phyloP scores from a whole-genome alignment of 2,113 vertebrate species.

The Excalfactoria chinensis region DNA sequence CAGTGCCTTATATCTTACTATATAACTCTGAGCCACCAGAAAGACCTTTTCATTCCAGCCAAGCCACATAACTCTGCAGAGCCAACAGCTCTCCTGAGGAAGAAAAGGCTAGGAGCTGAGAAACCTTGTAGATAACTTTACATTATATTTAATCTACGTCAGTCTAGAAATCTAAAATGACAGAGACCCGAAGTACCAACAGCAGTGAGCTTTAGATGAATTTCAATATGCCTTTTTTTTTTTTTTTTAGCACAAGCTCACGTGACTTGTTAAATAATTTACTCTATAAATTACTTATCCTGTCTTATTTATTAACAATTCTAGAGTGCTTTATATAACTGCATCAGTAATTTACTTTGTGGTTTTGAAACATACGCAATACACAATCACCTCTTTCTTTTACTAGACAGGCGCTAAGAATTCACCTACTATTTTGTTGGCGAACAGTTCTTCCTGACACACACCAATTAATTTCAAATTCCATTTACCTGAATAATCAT shows the following conservation, averaged over 20 bases:
- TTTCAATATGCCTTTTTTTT: not conserved
- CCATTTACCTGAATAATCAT: slow-evolving; percentile 47
- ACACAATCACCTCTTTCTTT: slow-evolving; percentile 43
- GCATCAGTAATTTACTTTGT: slow-evolving; percentile 67
- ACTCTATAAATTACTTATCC: slow-evolving; percentile 73
- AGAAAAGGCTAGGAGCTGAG: not conserved
- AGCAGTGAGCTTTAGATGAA: slow-evolving; percentile 9
- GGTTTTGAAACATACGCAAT: slow-evolving; percentile 62
- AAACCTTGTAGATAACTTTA: not conserved
- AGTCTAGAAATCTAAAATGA: not conserved
- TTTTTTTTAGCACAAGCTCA: slow-evolving; percentile 52
- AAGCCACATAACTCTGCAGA: slow-evolving; percentile 29
- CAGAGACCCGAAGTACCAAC: slow-evolving; percentile 33
- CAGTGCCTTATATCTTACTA: slow-evolving; percentile 28
- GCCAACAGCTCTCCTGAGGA: not conserved
- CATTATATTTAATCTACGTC: slow-evolving; percentile 3
- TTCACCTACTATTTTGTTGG: slow-evolving; percentile 34
- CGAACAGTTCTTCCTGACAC: slow-evolving; percentile 51
- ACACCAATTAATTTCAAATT: slow-evolving; percentile 72
- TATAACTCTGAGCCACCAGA: slow-evolving; percentile 49
- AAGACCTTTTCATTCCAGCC: slow-evolving; percentile 63
- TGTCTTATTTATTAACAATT: slow-evolving; percentile 77
- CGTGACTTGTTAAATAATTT: slow-evolving; percentile 76
- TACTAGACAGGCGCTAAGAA: slow-evolving; percentile 33
- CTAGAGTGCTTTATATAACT: slow-evolving; percentile 70